phyloP scores from a whole-genome alignment of 2,888 invertebrate genomes.

The Pegoplata infirma region DNA sequence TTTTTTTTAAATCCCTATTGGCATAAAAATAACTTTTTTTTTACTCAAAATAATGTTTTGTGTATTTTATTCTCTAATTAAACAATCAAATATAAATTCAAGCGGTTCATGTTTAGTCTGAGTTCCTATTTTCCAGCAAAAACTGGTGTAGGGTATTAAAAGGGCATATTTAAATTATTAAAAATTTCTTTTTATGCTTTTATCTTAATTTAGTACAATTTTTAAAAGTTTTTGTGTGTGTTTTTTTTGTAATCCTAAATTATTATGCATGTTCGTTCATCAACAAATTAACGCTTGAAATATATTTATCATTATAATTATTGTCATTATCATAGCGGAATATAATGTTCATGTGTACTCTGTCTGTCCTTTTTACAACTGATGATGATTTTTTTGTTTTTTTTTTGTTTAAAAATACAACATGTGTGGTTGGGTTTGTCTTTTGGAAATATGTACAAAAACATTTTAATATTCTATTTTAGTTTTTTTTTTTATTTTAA shows the following conservation, averaged over 20 bases:
- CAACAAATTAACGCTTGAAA: slow-evolving; percentile 22
- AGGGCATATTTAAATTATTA: too few relatives aligned
- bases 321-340: background rate
- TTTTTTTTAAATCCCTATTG: too few relatives aligned
- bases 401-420: background rate
- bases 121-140: too few relatives aligned
- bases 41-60: too few relatives aligned
- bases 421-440: slow-evolving; percentile 8
- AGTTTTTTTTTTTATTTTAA: background rate
- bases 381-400: background rate
- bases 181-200: too few relatives aligned
- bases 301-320: background rate
- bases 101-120: too few relatives aligned
- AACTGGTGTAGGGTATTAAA: too few relatives aligned
- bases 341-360: background rate
- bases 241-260: background rate
- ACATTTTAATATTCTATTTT: background rate
- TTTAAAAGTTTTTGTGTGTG: too few relatives aligned
- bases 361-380: background rate
- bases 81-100: too few relatives aligned
- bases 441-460: background rate
- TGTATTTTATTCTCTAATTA: too few relatives aligned
- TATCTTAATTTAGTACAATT: too few relatives aligned
- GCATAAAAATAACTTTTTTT: too few relatives aligned
- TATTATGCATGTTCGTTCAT: background rate